Base-by-base conservation (phyloP, 2,888 invertebrate genomes). In the Calephelis perditalis region DNA sequence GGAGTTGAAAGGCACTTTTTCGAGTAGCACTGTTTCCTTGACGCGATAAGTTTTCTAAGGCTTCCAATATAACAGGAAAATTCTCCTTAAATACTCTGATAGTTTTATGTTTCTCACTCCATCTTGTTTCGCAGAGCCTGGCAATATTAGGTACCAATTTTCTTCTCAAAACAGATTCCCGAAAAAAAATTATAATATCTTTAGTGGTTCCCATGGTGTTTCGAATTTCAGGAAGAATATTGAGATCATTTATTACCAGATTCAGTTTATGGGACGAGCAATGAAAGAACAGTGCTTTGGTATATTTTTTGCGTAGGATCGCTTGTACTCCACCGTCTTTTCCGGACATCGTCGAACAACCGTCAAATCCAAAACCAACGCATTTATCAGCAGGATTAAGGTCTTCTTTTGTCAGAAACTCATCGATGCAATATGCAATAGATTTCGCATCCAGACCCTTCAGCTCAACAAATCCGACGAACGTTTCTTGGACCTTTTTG, bases 71-170 rank as follows among this genome's bases (percentile, higher is more conserved):
- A 45, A 63, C 65, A 45, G 67, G 65, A 67, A 73, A 65, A 67
- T 71, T 67, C 35, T 68, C 66, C 47, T 65, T 67, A 65, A 71
- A 72, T 44, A 67, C 65, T 62, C 61, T 63, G 61, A 66, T 63
- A 57, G 60, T 63, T 64, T 66, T 66, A 54, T 65, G 61, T 65
- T 65, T 67, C 59, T 67, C 62, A 60, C 60, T 63, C 64, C 63
- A 66, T 63, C 66, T 62, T 61, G 64, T 64, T 57, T 64, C 64
- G 60, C 62, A 64, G 43, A 62, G 61, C 56, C 54, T 62, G 60
- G 60, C 44, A 66, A 75, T 69, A 67, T 74, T 71, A 63, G 67
- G 68, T 65, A 68, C 63, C 61, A 67, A 70, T 57, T 70, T 70
- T 57, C 67, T 69, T 62, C 71, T 67, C 60, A 70, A 67, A 71